Conservation (phyloP, 2,888 invertebrate genomes). For the Hydrotaea cyrtoneurina region DNA sequence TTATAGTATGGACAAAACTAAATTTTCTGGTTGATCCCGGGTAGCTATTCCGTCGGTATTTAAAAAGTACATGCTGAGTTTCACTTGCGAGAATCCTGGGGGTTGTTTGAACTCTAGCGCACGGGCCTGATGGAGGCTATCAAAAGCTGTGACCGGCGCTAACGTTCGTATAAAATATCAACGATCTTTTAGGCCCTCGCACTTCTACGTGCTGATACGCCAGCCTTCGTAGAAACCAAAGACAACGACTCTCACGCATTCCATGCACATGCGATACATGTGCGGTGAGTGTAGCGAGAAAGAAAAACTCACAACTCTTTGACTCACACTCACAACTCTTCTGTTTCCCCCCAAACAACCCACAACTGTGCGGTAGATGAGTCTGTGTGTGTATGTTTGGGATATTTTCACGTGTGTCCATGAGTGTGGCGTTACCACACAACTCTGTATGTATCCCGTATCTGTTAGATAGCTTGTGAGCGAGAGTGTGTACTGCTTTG, state of each 20-base stretch:
- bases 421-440: not conserved
- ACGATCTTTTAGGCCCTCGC: too few relatives aligned
- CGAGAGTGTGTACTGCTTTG: constrained; percentile 20
- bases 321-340: not conserved
- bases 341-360: too few relatives aligned
- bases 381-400: not conserved
- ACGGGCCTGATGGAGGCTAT: too few relatives aligned
- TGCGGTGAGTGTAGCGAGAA: constrained; percentile 10
- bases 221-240: not conserved
- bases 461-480: constrained; percentile 45
- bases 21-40: too few relatives aligned
- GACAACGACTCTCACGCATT: constrained; percentile 3
- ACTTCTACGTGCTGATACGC: not conserved
- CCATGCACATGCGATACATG: constrained; percentile 14
- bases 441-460: constrained; percentile 6
- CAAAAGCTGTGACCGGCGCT: too few relatives aligned
- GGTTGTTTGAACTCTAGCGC: too few relatives aligned
- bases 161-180: too few relatives aligned
- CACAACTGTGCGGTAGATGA: not conserved
- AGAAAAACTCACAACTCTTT: constrained; percentile 16
- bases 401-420: not conserved
- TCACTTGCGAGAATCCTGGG: too few relatives aligned
- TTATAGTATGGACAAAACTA: too few relatives aligned
- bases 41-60: too few relatives aligned
- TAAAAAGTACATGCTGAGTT: too few relatives aligned